Percentiles rank a stretch among this genome's conserved stretches.
phyloP scores from a whole-genome alignment of 1,140 invertebrate genomes.

The Eurytemora carolleeae region DNA sequence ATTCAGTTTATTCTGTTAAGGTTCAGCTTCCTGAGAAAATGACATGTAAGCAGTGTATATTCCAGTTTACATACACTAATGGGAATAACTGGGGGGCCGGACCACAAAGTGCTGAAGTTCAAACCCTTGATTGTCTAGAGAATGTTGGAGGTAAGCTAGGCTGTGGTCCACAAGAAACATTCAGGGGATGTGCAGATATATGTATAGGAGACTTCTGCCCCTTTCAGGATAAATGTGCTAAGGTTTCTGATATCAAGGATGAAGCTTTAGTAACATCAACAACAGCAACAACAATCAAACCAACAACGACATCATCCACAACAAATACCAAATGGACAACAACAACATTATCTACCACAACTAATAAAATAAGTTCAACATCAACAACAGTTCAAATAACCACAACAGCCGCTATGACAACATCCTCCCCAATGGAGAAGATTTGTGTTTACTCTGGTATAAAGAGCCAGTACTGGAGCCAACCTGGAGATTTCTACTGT shows the following conservation, averaged over 20 bases:
- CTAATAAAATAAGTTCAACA: neutral
- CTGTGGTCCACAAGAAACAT: constrained; percentile 13
- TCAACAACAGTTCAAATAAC: neutral
- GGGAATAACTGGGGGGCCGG: constrained; percentile 13
- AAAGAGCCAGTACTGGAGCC: neutral
- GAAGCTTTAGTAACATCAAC: neutral
- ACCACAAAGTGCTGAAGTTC: neutral
- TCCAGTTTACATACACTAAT: neutral
- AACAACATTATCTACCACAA: neutral
- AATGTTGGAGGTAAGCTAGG: constrained; percentile 1
- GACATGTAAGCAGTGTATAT: constrained; percentile 8
- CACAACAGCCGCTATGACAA: neutral
- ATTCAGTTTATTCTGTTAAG: too few relatives aligned
- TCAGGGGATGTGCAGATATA: constrained; percentile 9
- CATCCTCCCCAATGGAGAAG: neutral
- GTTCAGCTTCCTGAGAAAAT: neutral
- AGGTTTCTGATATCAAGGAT: neutral
- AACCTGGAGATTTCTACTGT: neutral
- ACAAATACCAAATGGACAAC: too few relatives aligned
- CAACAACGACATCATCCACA: neutral
- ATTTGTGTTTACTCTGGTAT: neutral
- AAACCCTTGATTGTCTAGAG: constrained; percentile 4
- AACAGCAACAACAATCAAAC: neutral
- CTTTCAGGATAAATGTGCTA: neutral
- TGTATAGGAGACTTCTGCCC: constrained; percentile 6